Conservation (phyloP, 1,140 invertebrate genomes). For the Saccostrea cuccullata region DNA sequence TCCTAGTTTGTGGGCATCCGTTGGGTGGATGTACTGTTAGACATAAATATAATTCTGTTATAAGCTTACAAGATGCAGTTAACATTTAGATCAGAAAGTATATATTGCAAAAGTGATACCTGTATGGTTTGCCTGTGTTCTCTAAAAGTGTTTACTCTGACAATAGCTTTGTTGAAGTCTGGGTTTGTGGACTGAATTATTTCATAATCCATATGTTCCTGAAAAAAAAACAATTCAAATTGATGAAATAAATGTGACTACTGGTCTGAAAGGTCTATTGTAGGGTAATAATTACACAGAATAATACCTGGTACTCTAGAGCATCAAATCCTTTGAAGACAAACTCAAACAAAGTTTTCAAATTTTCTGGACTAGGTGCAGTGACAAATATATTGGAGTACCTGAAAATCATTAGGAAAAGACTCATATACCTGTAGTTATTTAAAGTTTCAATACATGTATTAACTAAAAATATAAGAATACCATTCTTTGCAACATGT, state of each 20-base stretch:
- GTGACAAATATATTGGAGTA: conserved; percentile 99
- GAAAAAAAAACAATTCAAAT: conserved; percentile 41
- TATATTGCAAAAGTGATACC: conserved; percentile 78
- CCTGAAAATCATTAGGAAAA: conserved; percentile 80
- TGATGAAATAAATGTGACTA: neutral
- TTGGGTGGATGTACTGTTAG: conserved; percentile 94
- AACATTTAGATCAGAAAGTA: neutral
- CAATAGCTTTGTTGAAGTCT: conserved; percentile 97
- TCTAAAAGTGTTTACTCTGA: conserved; percentile 92
- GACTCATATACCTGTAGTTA: neutral
- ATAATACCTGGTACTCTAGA: conserved; percentile 87
- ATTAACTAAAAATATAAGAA: neutral
- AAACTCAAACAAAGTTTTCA: conserved; percentile 99
- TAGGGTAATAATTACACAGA: too few relatives aligned
- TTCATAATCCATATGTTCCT: conserved; percentile 98
- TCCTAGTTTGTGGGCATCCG: conserved; percentile 90
- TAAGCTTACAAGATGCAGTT: neutral
- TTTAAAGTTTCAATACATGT: neutral
- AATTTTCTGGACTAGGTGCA: conserved; percentile 98
- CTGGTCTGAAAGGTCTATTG: too few relatives aligned
- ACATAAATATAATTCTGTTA: neutral
- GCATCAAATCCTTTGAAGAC: conserved; percentile 97
- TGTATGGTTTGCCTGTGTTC: conserved; percentile 98
- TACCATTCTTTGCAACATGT: too few relatives aligned
- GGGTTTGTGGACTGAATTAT: conserved; percentile 97